Evolutionary conservation across 2,888 invertebrate species (phyloP).

Genomic region (Acanthosepion lycidas): DNA sequence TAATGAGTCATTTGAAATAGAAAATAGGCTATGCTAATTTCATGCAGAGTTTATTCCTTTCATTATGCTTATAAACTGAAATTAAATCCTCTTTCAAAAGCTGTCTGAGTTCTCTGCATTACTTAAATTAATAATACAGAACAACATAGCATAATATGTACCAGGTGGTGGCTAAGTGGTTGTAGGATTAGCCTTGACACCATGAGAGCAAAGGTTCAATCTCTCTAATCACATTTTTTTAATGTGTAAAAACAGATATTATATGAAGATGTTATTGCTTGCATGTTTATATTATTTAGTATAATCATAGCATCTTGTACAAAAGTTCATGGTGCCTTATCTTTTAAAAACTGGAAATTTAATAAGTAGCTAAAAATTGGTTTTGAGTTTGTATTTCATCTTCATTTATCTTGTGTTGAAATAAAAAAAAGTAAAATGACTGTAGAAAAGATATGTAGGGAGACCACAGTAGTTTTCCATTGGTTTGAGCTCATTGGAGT

Average conservation of each 20-base stretch:
- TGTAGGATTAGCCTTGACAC: neutral
- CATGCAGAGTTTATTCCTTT: neutral
- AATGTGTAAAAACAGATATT: neutral
- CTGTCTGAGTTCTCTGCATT: neutral
- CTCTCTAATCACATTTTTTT: neutral
- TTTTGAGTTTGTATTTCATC: no score
- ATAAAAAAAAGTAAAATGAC: no score
- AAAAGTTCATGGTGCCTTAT: no score
- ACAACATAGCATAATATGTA: neutral
- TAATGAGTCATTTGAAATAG: neutral
- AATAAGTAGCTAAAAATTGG: no score
- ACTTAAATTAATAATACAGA: neutral
- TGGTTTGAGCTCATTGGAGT: no score
- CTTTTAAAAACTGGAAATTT: no score
- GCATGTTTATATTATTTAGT: neutral
- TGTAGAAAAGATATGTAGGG: no score
- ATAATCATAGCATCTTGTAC: neutral
- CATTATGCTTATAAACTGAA: neutral
- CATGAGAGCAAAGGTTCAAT: neutral
- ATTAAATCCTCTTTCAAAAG: conserved; percentile 20
- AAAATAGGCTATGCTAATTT: conserved; percentile 7
- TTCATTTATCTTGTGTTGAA: no score
- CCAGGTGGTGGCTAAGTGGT: neutral
- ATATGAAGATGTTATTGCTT: neutral
- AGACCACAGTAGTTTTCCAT: no score